Evolutionary conservation across 2,888 invertebrate species (phyloP).

Genomic region (Baronia brevicornis): DNA sequence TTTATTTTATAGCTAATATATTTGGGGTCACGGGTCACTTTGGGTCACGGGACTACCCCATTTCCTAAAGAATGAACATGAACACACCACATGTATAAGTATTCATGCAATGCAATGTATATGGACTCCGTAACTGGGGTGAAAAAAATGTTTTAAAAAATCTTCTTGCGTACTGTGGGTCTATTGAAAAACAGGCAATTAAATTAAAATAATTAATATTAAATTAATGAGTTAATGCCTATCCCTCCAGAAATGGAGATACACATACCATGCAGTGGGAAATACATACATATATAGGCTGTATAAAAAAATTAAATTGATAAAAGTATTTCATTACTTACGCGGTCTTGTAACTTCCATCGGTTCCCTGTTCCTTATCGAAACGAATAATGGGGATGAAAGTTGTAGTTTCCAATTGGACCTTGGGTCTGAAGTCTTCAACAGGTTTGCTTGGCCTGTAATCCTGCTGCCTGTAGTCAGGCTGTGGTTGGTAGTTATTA

Average conservation of each 20-base stretch:
- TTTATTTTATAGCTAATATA: not conserved
- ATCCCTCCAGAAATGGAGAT: too few relatives aligned
- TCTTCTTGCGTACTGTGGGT: too few relatives aligned
- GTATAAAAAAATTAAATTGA: slow-evolving; percentile 1
- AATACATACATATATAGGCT: not conserved
- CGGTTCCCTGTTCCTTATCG: slow-evolving; percentile 88
- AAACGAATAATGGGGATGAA: slow-evolving; percentile 87
- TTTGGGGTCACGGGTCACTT: not conserved
- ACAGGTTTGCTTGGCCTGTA: slow-evolving; percentile 48
- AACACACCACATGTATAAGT: too few relatives aligned
- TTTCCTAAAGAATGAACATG: too few relatives aligned
- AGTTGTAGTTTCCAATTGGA: slow-evolving; percentile 78
- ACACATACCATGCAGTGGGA: too few relatives aligned
- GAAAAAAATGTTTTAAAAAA: too few relatives aligned
- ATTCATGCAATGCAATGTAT: too few relatives aligned
- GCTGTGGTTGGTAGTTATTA: slow-evolving; percentile 45
- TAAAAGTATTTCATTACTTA: slow-evolving; percentile 52
- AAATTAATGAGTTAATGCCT: too few relatives aligned
- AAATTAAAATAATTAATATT: too few relatives aligned
- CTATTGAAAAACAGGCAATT: too few relatives aligned
- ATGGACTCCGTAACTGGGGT: too few relatives aligned
- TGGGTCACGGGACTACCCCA: too few relatives aligned
- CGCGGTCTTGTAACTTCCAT: slow-evolving; percentile 89
- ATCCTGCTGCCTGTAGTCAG: slow-evolving; percentile 43
- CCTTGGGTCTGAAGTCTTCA: slow-evolving; percentile 64